Percentiles rank a stretch among this genome's conserved stretches.
Conservation (phyloP, 92 coral and sea anemone species). For the Hydrozoanthus gracilis region DNA sequence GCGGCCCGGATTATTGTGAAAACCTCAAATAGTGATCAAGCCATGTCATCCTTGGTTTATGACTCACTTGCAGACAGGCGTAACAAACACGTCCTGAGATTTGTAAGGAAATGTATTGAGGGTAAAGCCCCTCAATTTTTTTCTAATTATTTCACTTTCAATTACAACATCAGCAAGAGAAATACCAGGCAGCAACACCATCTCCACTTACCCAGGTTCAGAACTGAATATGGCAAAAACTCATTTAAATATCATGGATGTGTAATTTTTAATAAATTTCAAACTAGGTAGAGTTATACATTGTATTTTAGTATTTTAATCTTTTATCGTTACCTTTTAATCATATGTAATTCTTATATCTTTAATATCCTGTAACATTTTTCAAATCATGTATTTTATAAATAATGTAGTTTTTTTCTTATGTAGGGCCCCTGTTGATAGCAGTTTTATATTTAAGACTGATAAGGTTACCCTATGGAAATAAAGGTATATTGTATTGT, state of each 20-base stretch:
- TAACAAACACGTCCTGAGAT: background rate
- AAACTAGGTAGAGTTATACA: background rate
- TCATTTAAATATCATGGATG: no score
- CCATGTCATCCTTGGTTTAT: background rate
- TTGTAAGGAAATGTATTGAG: constrained; percentile 2
- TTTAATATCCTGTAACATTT: no score
- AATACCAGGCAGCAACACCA: background rate
- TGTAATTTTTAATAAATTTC: no score
- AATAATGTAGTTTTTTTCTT: no score
- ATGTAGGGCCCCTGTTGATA: no score
- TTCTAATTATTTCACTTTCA: background rate
- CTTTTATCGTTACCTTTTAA: constrained; percentile 4
- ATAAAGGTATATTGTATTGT: no score
- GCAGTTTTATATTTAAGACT: no score
- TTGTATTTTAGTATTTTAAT: background rate
- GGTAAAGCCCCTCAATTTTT: background rate
- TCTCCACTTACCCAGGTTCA: constrained; percentile 1
- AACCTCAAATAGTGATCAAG: background rate
- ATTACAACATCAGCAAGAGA: constrained; percentile 9
- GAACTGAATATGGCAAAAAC: background rate
- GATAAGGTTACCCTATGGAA: no score
- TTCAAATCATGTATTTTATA: no score
- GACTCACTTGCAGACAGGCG: background rate
- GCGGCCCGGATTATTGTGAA: background rate
- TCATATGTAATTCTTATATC: background rate